Conservation (phyloP, 2,797 vertebrate genomes). For the Danio jaintianensis region DNA sequence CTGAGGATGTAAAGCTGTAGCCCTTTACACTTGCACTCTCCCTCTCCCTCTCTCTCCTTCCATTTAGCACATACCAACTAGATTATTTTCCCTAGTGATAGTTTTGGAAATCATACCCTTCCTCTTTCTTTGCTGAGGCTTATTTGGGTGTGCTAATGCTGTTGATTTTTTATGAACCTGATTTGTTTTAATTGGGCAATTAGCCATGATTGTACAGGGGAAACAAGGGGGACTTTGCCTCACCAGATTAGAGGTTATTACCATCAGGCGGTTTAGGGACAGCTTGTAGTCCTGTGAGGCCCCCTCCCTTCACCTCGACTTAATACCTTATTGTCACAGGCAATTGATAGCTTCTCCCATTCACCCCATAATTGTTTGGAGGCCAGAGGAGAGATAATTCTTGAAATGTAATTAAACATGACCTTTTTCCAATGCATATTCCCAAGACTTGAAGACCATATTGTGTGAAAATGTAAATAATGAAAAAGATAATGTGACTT, state of each 20-base stretch:
- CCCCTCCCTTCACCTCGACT: conserved; percentile 22
- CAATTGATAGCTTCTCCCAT: conserved; percentile 62
- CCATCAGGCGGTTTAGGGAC: conserved; percentile 42
- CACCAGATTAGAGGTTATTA: conserved; percentile 46
- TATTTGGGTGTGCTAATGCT: conserved; percentile 31
- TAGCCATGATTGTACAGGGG: conserved; percentile 33
- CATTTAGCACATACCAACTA: conserved; percentile 26
- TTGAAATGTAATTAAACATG: conserved; percentile 73
- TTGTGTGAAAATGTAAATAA: conserved; percentile 62
- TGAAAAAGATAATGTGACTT: conserved; percentile 58
- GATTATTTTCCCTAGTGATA: conserved; percentile 9
- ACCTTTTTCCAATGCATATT: conserved; percentile 69
- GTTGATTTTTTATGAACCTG: conserved; percentile 33
- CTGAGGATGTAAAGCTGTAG: background rate
- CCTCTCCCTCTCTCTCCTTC: background rate
- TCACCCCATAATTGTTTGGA: conserved; percentile 69
- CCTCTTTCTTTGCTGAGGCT: conserved; percentile 3
- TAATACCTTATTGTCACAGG: conserved; percentile 62
- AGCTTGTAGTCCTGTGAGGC: conserved; percentile 50
- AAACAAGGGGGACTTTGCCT: conserved; percentile 6
- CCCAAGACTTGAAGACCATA: conserved; percentile 51
- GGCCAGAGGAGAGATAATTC: conserved; percentile 61
- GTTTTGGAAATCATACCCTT: background rate
- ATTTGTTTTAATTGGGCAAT: conserved; percentile 53
- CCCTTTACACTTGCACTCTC: background rate